These are phyloP conservation scores for Berghia stephanieae DNA, from an alignment of 1,140 invertebrate genomes.

Conservation along the genomic window DNA sequence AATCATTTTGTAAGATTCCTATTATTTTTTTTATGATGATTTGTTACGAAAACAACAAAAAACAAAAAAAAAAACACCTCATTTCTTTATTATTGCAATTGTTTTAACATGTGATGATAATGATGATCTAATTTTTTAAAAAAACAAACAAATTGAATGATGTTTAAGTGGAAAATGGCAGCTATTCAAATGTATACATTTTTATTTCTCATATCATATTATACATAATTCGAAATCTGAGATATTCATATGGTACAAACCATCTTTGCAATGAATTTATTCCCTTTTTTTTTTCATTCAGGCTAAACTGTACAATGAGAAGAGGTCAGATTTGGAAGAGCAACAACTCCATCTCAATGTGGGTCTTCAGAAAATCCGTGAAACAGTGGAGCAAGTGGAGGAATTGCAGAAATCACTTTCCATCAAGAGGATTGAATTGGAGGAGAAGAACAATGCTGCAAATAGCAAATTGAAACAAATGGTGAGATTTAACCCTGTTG, in stretches of 20 bases:
- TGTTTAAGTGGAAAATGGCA: too few species aligned
- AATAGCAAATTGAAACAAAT: slow-evolving; percentile 99
- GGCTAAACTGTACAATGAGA: slow-evolving; percentile 95
- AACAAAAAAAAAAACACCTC: too few species aligned
- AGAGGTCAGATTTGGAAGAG: slow-evolving; percentile 96
- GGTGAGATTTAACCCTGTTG: slow-evolving; percentile 71
- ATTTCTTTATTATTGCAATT: too few species aligned
- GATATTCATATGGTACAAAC: not conserved
- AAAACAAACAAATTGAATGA: too few species aligned
- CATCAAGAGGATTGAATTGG: slow-evolving; percentile 89
- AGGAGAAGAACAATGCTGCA: slow-evolving; percentile 98
- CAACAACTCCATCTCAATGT: slow-evolving; percentile 99
- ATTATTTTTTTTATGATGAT: too few species aligned
- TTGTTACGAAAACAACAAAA: too few species aligned
- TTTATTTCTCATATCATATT: not conserved
- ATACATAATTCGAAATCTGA: not conserved
- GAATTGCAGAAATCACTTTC: slow-evolving; percentile 99
- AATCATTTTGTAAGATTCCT: slow-evolving; percentile 88
- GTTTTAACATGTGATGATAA: too few species aligned
- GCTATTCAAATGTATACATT: not conserved
- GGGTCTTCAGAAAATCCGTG: slow-evolving; percentile 97
- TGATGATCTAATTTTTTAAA: too few species aligned
- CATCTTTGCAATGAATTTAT: not conserved
- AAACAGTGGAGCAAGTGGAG: slow-evolving; percentile 99
- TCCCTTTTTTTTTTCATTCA: slow-evolving; percentile 42